Conservation (phyloP, 2,113 vertebrate species). For the Plotosus lineatus region DNA sequence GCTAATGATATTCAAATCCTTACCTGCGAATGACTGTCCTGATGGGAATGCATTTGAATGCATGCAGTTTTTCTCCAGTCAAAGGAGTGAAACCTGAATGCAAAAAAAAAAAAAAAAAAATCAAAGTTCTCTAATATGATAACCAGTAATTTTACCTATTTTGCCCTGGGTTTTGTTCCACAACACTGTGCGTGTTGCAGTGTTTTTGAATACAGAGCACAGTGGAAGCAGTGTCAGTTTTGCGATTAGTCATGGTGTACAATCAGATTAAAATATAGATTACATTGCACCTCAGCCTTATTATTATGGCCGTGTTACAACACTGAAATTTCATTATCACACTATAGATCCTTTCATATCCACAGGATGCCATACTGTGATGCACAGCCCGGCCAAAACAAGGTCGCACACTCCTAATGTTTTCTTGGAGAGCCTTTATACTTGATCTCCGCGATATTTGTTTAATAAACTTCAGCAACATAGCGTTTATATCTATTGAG, state of each 20-base stretch:
- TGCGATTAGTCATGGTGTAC: neutral
- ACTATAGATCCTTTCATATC: too few species aligned
- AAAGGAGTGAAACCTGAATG: neutral
- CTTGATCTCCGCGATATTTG: too few species aligned
- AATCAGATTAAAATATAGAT: neutral
- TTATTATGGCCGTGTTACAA: too few species aligned
- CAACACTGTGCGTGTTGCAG: neutral
- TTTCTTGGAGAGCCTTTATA: too few species aligned
- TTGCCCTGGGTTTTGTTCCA: neutral
- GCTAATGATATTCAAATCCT: slow-evolving; percentile 48
- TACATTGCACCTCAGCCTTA: neutral
- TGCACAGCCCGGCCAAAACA: too few species aligned
- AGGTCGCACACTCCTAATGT: too few species aligned
- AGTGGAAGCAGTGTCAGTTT: neutral
- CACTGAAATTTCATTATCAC: too few species aligned
- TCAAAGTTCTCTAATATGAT: neutral
- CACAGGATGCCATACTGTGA: too few species aligned
- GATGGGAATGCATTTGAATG: slow-evolving; percentile 28
- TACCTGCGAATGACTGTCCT: slow-evolving; percentile 33
- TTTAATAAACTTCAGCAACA: too few species aligned
- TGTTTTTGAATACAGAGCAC: neutral
- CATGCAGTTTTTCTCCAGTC: slow-evolving; percentile 18
- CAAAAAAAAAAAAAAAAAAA: slow-evolving; percentile 14
- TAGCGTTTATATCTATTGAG: too few species aligned
- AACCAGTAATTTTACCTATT: neutral